These are phyloP conservation scores for Alauda arvensis DNA, from an alignment of 2,797 vertebrate genomes.

Conservation along the genomic window DNA sequence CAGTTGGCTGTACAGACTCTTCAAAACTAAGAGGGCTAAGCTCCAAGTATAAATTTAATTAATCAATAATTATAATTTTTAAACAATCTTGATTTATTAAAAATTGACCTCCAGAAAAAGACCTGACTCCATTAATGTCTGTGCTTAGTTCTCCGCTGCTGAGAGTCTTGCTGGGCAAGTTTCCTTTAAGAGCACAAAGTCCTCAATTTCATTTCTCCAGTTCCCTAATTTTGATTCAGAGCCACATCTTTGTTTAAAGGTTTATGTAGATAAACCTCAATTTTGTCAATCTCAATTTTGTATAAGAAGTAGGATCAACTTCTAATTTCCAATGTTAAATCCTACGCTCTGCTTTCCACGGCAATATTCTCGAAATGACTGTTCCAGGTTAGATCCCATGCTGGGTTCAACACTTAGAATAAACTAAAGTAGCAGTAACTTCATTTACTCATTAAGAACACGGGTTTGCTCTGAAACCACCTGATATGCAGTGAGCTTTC, in stretches of 20 bases:
- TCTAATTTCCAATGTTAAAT: slow-evolving; percentile 78
- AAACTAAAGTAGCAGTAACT: slow-evolving; percentile 43
- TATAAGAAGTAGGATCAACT: slow-evolving; percentile 76
- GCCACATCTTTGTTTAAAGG: slow-evolving; percentile 77
- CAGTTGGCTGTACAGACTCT: slow-evolving; percentile 1
- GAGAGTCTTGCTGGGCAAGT: slow-evolving; percentile 45
- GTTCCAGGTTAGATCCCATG: slow-evolving; percentile 38
- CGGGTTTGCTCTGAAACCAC: background rate
- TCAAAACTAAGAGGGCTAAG: slow-evolving; percentile 33
- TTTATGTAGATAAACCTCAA: slow-evolving; percentile 78
- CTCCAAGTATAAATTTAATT: slow-evolving; percentile 41
- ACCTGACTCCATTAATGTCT: slow-evolving; percentile 15
- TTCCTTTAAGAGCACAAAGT: slow-evolving; percentile 72
- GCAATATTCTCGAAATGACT: slow-evolving; percentile 58
- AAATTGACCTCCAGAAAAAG: slow-evolving; percentile 45
- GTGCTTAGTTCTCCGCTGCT: background rate
- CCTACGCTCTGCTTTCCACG: slow-evolving; percentile 52
- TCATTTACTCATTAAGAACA: slow-evolving; percentile 41
- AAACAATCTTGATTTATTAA: slow-evolving; percentile 38
- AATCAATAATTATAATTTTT: slow-evolving; percentile 49
- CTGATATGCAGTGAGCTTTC: background rate
- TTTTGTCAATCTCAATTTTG: slow-evolving; percentile 78
- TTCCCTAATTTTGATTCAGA: slow-evolving; percentile 76
- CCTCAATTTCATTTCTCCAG: slow-evolving; percentile 65
- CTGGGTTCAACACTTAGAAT: slow-evolving; percentile 47